phyloP scores from a whole-genome alignment of 2,888 invertebrate genomes.

The Melolontha melolontha region DNA sequence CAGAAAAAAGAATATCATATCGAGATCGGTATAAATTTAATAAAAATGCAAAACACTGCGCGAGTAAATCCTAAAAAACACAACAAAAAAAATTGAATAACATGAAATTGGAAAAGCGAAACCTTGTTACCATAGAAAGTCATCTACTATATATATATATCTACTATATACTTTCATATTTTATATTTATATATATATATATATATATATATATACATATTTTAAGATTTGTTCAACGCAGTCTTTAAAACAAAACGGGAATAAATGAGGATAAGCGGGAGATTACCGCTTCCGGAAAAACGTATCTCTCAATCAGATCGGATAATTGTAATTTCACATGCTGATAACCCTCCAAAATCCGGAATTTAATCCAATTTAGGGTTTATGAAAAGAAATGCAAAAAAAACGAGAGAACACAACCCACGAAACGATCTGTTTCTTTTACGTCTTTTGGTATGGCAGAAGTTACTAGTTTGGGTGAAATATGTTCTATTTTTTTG shows the following conservation, averaged over 20 bases:
- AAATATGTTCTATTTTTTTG: no score
- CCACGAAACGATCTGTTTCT: background rate
- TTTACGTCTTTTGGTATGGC: no score
- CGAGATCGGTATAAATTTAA: constrained; percentile 19
- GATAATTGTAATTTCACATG: constrained; percentile 36
- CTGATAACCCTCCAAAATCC: constrained; percentile 22
- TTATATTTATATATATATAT: no score
- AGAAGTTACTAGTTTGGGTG: no score
- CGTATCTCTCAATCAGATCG: constrained; percentile 22
- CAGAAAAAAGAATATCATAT: constrained; percentile 15
- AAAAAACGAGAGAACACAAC: background rate
- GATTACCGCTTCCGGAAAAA: constrained; percentile 21
- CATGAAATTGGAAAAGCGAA: constrained; percentile 2
- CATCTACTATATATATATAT: no score
- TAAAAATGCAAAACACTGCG: constrained; percentile 22
- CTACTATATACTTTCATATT: no score
- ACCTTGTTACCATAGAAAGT: background rate
- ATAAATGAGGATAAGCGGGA: constrained; percentile 1
- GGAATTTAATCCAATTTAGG: constrained; percentile 7
- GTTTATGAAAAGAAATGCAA: constrained; percentile 4
- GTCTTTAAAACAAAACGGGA: constrained; percentile 16
- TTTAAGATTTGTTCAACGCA: constrained; percentile 1
- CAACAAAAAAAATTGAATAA: constrained; percentile 5
- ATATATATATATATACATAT: constrained; percentile 8
- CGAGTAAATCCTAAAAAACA: constrained; percentile 22